These are phyloP conservation scores for Euleptes europaea DNA, from an alignment of 2,113 vertebrate species.

Conservation along the genomic window DNA sequence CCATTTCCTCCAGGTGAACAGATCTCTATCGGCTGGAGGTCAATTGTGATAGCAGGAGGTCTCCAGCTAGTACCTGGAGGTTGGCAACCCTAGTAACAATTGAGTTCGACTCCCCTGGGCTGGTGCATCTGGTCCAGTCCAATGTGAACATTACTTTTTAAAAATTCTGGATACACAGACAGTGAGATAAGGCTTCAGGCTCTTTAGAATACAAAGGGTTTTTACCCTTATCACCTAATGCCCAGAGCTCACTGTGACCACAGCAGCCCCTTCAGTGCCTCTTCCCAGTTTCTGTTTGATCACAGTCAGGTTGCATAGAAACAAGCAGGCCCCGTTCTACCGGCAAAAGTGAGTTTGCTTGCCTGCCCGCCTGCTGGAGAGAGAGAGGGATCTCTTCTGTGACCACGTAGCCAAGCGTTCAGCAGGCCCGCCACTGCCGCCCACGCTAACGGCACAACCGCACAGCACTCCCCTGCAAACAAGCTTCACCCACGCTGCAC, in stretches of 20 bases:
- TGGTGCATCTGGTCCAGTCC: slow-evolving; percentile 40
- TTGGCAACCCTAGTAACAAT: no score
- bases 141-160: slow-evolving; percentile 41
- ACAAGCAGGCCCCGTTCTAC: not conserved
- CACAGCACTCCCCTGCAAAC: not conserved
- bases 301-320: not conserved
- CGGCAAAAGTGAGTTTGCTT: not conserved
- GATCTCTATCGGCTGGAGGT: no score
- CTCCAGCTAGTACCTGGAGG: no score
- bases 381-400: not conserved
- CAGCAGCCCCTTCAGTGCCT: slow-evolving; percentile 44
- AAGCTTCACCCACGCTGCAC: not conserved
- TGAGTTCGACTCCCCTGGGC: no score
- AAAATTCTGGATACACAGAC: slow-evolving; percentile 20
- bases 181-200: slow-evolving; percentile 48
- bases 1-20: no score
- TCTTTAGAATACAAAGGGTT: slow-evolving; percentile 47
- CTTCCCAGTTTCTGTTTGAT: not conserved
- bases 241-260: slow-evolving; percentile 31
- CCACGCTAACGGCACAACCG: not conserved
- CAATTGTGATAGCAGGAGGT: no score
- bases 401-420: not conserved
- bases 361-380: not conserved
- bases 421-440: not conserved
- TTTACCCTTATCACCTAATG: slow-evolving; percentile 53